Evolutionary conservation across 2,797 vertebrate species (phyloP), one percentile per base, ranked within the genome.

Genomic region (Oreochromis grahami): DNA sequence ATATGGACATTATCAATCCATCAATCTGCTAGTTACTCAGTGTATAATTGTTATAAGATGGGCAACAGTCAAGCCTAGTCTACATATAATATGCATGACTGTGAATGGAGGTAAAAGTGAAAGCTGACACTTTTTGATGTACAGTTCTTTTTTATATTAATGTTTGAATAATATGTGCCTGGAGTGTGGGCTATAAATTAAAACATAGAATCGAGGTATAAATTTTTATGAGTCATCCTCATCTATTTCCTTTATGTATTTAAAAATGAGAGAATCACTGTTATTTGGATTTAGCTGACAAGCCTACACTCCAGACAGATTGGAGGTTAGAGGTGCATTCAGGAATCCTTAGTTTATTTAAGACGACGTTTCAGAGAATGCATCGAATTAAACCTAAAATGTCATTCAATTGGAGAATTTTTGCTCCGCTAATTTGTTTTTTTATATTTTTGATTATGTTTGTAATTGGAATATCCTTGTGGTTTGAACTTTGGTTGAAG

Each of bases 111-210:
- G 94, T 81, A 94, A 95, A 96, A 95, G 96, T 96, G 96, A 96
- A 97, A 97, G 96, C 94, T 93, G 97, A 96, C 96, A 96, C 96
- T 97, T 97, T 97, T 94, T 98, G 97, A 98, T 98, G 97, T 97
- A 97, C 97, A 96, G 96, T 96, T 97, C 97, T 97, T 98, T 98
- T 95, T 93, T 95, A 92, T 98, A 98, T 98, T 98, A 98, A 98
- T 98, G 98, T 98, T 98, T 98, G 97, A 98, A 97, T 99, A 98
- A 99, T 98, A 97, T 97, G 97, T 95, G 97, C 97, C 98, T 97
- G 92, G 95, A 97, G 97, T 98, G 97, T 95, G 93, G 96, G 97
- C 97, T 92, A 97, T 98, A 97, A 98, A 98, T 99, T 98, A 98
- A 97, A 97, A 96, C 95, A 93, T 94, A 92, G 96, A 97, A 98